phyloP scores from a whole-genome alignment of 2,888 invertebrate genomes.

The Pandemis heparana region DNA sequence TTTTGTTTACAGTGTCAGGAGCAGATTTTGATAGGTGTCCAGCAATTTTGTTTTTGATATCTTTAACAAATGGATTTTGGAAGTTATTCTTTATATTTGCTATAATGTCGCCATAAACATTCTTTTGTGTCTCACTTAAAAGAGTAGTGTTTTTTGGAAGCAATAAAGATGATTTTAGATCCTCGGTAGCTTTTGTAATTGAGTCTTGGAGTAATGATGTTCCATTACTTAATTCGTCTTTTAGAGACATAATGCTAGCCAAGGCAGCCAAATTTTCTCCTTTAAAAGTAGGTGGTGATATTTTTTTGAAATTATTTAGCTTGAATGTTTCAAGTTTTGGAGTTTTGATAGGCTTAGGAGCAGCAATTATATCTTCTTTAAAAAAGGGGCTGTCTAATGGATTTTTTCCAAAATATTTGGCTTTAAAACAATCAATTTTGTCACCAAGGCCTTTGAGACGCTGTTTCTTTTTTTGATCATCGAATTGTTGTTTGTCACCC shows the following conservation, averaged over 20 bases:
- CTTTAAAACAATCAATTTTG: constrained; percentile 90
- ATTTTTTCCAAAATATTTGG: constrained; percentile 90
- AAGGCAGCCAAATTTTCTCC: constrained; percentile 46
- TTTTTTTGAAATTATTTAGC: constrained; percentile 44
- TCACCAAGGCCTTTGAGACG: constrained; percentile 88
- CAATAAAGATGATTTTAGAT: constrained; percentile 43
- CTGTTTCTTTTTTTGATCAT: constrained; percentile 67
- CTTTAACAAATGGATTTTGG: constrained; percentile 29
- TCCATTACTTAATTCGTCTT: constrained; percentile 56
- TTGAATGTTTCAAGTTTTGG: constrained; percentile 58
- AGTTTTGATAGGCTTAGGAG: constrained; percentile 73
- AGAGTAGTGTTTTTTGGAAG: constrained; percentile 35
- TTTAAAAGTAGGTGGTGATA: constrained; percentile 41
- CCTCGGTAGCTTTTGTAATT: constrained; percentile 46
- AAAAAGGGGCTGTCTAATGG: constrained; percentile 92
- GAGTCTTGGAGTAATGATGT: constrained; percentile 49
- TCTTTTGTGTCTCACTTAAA: constrained; percentile 50
- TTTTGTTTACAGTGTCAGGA: constrained; percentile 37
- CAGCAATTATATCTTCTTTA: constrained; percentile 81
- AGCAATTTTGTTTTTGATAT: constrained; percentile 30
- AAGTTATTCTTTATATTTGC: constrained; percentile 68
- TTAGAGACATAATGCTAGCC: constrained; percentile 52
- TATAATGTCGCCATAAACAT: constrained; percentile 79
- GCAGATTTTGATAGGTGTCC: constrained; percentile 24
- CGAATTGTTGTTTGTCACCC: constrained; percentile 57